Conservation (phyloP, 2,797 vertebrate genomes). For the Tauraco hartlaubi region DNA sequence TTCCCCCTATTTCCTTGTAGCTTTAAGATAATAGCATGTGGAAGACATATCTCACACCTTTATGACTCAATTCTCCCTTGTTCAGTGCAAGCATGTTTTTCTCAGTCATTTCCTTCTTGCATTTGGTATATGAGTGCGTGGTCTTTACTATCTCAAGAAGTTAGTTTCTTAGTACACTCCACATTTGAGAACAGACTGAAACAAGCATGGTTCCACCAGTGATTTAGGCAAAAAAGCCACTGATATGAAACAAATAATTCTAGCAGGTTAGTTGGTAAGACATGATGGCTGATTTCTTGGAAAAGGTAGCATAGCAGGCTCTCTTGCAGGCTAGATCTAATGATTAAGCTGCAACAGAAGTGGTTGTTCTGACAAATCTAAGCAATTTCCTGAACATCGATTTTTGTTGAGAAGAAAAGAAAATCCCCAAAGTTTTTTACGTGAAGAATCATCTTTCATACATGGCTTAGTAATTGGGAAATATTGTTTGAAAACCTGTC, state of each 20-base stretch:
- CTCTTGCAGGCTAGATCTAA: background rate
- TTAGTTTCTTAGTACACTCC: background rate
- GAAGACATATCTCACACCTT: background rate
- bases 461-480: constrained; percentile 21
- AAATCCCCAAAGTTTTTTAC: background rate
- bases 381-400: constrained; percentile 52
- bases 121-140: background rate
- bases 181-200: background rate
- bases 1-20: background rate
- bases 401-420: constrained; percentile 51
- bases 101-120: background rate
- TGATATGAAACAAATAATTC: background rate
- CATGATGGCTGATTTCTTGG: background rate
- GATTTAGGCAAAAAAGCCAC: background rate
- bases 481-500: constrained; percentile 46
- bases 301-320: background rate
- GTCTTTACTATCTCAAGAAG: background rate
- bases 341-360: constrained; percentile 22
- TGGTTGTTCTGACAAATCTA: constrained; percentile 51
- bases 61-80: background rate
- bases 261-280: background rate
- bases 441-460: constrained; percentile 24
- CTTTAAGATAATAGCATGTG: background rate
- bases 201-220: background rate
- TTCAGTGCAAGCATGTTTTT: background rate